Base-by-base conservation (phyloP, 2,113 vertebrate genomes). In the Cyanistes caeruleus region DNA sequence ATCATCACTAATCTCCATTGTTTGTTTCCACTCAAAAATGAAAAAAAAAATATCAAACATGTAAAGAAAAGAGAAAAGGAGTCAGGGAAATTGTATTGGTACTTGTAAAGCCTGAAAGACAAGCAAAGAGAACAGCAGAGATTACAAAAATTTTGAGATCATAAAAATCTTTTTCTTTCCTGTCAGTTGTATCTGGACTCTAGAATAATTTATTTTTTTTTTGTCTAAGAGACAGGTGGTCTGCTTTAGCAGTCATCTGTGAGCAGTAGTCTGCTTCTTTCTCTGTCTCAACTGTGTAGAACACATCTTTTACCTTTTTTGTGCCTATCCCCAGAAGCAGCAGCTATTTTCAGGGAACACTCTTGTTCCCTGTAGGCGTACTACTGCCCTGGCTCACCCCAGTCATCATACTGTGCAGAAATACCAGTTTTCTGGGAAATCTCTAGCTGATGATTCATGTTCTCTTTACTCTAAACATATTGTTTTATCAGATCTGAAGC, bases 161-260 rank as follows among this genome's bases (percentile, higher is more conserved):
- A 67, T 49, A 33, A 86, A 56, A 33, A 8, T 7, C 1, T 39
- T 74, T 78, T 56, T 48, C 15, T 81, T 82, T 74, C 43, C 25
- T 12, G 77, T 94, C 48, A 88, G 11, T 30, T 28, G 5, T 52
- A 74, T 39, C 43, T 88, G 62, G 15, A 70, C 28, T 24, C 12
- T 49, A 19, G 19, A 81, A 65, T 56, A 70, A 9, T 53, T 35
- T 10, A 39, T 39, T 33, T 81, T 27, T 27, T 53, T 67, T 68
- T 49, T 63, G 8, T 44, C 3, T 74, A 21, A 44, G 68, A 51
- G 48, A 67, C 0, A 0, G 8, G 21, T 82, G 17, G 24, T 82
- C 58, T 78, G 28, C 22, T 88, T 56, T 52, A 64, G 53, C 35
- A 76, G 30, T 63, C 30, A 33, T 51, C 49, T 77, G 13, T 80